Evolutionary conservation across 2,113 vertebrate species (phyloP).

Genomic region (Ifrita kowaldi): DNA sequence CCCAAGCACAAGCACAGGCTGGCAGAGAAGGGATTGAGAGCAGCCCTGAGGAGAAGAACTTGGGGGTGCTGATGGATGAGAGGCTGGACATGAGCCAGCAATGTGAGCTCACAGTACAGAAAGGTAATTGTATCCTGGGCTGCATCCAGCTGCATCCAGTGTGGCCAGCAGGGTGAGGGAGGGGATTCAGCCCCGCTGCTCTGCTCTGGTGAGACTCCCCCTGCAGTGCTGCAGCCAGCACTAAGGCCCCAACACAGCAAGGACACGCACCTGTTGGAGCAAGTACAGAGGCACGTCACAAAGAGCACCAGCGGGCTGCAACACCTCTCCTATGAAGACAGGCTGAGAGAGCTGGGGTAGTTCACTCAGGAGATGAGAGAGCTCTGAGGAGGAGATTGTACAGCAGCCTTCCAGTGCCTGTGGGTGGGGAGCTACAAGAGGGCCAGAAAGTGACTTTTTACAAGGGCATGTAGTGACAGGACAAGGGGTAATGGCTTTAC

Average conservation of each 20-base stretch:
- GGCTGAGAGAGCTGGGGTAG: background rate
- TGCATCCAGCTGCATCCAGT: background rate
- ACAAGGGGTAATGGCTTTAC: background rate
- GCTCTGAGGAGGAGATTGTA: rapidly evolving
- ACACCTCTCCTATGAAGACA: background rate
- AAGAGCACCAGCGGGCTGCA: background rate
- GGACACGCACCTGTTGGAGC: background rate
- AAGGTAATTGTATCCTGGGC: background rate
- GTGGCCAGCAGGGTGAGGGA: background rate
- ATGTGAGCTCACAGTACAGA: background rate
- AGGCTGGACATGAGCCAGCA: background rate
- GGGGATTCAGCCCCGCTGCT: background rate
- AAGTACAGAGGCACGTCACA: background rate
- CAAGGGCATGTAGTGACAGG: background rate
- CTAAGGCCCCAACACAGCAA: background rate
- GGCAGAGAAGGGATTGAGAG: background rate
- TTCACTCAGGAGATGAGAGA: background rate
- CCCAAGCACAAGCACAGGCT: background rate
- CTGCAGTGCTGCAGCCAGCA: background rate
- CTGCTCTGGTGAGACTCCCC: background rate
- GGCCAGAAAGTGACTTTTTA: background rate
- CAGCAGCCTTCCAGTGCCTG: background rate
- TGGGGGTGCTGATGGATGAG: background rate
- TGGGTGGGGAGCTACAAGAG: background rate
- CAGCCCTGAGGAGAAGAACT: background rate